Base-by-base conservation (phyloP, 2,888 invertebrate species). In the Abscondita cerata region DNA sequence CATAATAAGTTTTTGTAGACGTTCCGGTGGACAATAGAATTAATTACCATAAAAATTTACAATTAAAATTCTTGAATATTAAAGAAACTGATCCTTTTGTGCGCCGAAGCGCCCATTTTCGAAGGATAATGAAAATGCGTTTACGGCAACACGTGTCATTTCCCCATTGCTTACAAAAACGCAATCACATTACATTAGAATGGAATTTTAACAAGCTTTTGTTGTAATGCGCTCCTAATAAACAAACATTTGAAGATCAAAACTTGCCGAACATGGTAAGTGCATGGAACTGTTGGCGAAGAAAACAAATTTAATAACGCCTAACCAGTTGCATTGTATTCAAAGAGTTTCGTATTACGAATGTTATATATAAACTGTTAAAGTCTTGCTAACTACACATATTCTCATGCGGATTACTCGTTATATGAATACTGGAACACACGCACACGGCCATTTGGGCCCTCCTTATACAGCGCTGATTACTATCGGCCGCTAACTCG, bases 391-490 rank as follows among this genome's bases (percentile, higher is more conserved):
- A 71, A 71, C 68, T 70, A 69, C 68, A 69, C 71, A 68, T 69
- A 69, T 71, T 70, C 70, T 68, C 68, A 66, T 68, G 65, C 64
- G 62, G 56, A 66, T 56, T 62, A 61, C 59, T 62, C 64, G 66
- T 66, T 64, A 68, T 68, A 71, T 68, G 70, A 70, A 68, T 68
- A 72, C 68, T 70, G 62, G 69, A 66, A 68, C 66, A 64, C 69
- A 68, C 68, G 65, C 67, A 69, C 68, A 59, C 53, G 53, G 65
- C 68, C 68, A 59, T 61, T 65, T 66, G 64, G 57, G 52, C 52
- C 61, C 56, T 59, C 68, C 66, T 65, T 70, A 66, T 68, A 67
- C 63, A 68, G 66, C 67, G 67, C 70, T 69, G 73, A 73, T 73
- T 70, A 70, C 70, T 71, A 74, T 73, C 72, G 60, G 68, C 60